These are phyloP conservation scores for Perizoma affinitatum DNA, from an alignment of 2,888 invertebrate species.

Conservation along the genomic window DNA sequence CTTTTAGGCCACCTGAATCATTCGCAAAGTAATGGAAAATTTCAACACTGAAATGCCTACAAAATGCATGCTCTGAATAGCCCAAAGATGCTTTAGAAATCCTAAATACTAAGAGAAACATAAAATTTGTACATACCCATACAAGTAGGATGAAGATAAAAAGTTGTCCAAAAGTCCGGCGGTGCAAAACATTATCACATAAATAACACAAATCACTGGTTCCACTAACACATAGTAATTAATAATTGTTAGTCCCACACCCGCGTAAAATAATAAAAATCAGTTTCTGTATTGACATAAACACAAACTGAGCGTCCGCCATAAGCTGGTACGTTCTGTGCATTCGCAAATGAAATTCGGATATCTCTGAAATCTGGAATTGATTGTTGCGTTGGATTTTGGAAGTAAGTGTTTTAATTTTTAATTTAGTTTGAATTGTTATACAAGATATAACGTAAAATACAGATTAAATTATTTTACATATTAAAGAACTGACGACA, in stretches of 20 bases:
- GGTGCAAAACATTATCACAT: slow-evolving; percentile 78
- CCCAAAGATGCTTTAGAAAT: slow-evolving; percentile 45
- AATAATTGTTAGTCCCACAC: slow-evolving; percentile 75
- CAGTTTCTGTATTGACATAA: slow-evolving; percentile 83
- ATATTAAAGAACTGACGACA: no score
- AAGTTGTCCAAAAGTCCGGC: slow-evolving; percentile 72
- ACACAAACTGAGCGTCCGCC: slow-evolving; percentile 84
- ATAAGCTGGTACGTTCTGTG: slow-evolving; percentile 80
- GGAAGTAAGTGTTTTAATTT: no score
- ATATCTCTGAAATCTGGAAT: neutral
- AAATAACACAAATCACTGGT: slow-evolving; percentile 74
- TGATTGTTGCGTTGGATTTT: neutral
- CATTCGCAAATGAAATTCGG: slow-evolving; percentile 43
- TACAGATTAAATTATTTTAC: no score
- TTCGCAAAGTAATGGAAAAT: slow-evolving; percentile 16
- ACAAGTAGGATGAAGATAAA: slow-evolving; percentile 71
- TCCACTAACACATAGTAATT: slow-evolving; percentile 75
- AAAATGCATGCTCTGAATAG: slow-evolving; percentile 27
- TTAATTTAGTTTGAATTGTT: no score
- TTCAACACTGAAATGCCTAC: slow-evolving; percentile 25
- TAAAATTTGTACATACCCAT: slow-evolving; percentile 77
- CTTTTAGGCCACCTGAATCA: slow-evolving; percentile 12
- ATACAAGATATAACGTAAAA: no score
- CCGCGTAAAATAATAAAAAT: slow-evolving; percentile 81
- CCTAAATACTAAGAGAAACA: slow-evolving; percentile 63